These are phyloP conservation scores for Xenopus laevis DNA, from an alignment of 2,113 vertebrate species.

Conservation along the genomic window DNA sequence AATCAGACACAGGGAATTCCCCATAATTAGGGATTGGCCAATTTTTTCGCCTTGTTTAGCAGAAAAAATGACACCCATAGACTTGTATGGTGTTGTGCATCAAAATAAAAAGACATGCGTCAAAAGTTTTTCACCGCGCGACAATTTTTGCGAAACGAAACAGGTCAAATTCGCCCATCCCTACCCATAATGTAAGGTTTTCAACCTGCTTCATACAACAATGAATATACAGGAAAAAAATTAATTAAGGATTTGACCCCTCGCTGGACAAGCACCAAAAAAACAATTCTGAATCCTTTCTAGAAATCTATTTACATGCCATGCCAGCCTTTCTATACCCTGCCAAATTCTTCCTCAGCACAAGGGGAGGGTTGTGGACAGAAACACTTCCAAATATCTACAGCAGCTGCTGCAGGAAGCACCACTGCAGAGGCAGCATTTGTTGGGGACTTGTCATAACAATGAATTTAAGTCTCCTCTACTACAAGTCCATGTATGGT, in stretches of 20 bases:
- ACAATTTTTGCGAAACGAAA: too few relatives aligned
- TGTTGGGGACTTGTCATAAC: slow-evolving; percentile 41
- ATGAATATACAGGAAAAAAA: too few relatives aligned
- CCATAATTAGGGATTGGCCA: too few relatives aligned
- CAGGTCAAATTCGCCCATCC: too few relatives aligned
- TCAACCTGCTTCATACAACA: too few relatives aligned
- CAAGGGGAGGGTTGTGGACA: slow-evolving; percentile 24
- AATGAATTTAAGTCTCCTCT: slow-evolving; percentile 36
- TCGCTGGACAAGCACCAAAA: slow-evolving; percentile 34
- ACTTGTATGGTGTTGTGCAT: too few relatives aligned
- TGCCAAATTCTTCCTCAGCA: slow-evolving; percentile 36
- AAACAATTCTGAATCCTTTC: slow-evolving; percentile 32
- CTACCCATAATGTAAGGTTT: too few relatives aligned
- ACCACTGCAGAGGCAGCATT: slow-evolving; percentile 30
- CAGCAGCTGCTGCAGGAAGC: slow-evolving; percentile 34
- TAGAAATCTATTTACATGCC: slow-evolving; percentile 38
- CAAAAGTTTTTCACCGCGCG: too few relatives aligned
- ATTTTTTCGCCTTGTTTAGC: too few relatives aligned
- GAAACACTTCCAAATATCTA: slow-evolving; percentile 3
- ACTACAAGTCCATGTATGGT: slow-evolving; percentile 42
- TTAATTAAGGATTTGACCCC: slow-evolving; percentile 16
- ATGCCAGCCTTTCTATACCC: slow-evolving; percentile 30
- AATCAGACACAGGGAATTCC: too few relatives aligned
- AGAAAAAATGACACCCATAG: too few relatives aligned
- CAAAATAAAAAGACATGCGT: too few relatives aligned